Conservation (phyloP, 1,140 invertebrate species). For the Pseudomyrmex gracilis region DNA sequence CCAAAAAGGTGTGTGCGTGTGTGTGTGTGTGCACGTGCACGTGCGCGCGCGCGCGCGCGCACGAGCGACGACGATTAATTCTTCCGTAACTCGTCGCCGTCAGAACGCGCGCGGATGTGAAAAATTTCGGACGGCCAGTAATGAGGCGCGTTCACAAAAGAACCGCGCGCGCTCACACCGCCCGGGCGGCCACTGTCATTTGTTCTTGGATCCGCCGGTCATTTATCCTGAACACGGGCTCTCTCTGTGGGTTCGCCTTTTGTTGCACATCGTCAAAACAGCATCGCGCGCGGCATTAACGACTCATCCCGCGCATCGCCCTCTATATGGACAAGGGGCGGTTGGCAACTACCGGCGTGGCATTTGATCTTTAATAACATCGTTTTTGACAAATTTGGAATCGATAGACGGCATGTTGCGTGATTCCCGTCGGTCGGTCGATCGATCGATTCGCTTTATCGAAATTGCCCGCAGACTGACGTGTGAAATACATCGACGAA, state of each 20-base stretch:
- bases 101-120: slow-evolving; percentile 77
- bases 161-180: slow-evolving; percentile 61
- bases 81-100: slow-evolving; percentile 62
- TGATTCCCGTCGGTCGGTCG: slow-evolving; percentile 7
- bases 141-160: slow-evolving; percentile 82
- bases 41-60: slow-evolving; percentile 30
- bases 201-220: slow-evolving; percentile 81
- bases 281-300: slow-evolving; percentile 79
- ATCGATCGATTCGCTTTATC: neutral
- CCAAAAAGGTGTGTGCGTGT: neutral
- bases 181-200: slow-evolving; percentile 82
- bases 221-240: slow-evolving; percentile 80
- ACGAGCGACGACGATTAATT: slow-evolving; percentile 74
- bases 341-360: neutral
- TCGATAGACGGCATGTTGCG: slow-evolving; percentile 30
- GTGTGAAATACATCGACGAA: neutral
- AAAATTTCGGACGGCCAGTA: slow-evolving; percentile 82
- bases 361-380: slow-evolving; percentile 10
- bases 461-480: slow-evolving; percentile 1
- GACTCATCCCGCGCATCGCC: slow-evolving; percentile 75
- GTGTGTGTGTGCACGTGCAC: slow-evolving; percentile 38
- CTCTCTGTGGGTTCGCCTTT: slow-evolving; percentile 72
- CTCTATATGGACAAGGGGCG: slow-evolving; percentile 47
- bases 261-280: slow-evolving; percentile 83
- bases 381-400: slow-evolving; percentile 52